Percentiles rank a stretch among this genome's conserved stretches.
Evolutionary conservation across 2,797 vertebrate species (phyloP).

Genomic region (Hippopotamyrus pictus): DNA sequence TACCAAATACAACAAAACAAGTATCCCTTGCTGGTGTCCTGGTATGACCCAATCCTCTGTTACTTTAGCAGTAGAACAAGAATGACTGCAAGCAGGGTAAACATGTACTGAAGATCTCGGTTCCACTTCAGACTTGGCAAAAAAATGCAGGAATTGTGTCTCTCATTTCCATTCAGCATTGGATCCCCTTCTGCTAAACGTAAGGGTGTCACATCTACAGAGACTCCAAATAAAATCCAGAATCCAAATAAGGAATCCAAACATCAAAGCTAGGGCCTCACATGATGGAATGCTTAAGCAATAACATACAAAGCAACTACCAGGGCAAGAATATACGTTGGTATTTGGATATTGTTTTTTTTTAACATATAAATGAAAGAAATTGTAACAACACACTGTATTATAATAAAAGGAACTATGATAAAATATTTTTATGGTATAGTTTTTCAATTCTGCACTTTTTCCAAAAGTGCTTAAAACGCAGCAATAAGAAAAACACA

Average conservation of each 20-base stretch:
- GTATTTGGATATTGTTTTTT: not conserved
- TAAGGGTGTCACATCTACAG: slow-evolving; percentile 1
- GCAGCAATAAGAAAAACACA: not conserved
- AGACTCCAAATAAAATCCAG: not conserved
- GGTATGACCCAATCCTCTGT: slow-evolving; percentile 62
- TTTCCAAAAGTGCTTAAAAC: not conserved
- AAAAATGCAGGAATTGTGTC: slow-evolving; percentile 37
- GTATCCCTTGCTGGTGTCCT: slow-evolving; percentile 54
- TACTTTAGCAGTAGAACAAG: slow-evolving; percentile 52
- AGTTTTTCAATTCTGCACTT: not conserved
- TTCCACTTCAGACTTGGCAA: slow-evolving; percentile 51
- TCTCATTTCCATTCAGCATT: slow-evolving; percentile 32
- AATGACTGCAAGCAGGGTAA: slow-evolving; percentile 59
- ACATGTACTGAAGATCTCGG: slow-evolving; percentile 57
- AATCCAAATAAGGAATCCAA: not conserved
- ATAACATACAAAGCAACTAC: not conserved
- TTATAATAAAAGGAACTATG: not conserved
- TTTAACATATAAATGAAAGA: not conserved
- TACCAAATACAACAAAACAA: slow-evolving; percentile 50
- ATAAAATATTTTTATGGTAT: not conserved
- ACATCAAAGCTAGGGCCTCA: not conserved
- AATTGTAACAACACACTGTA: not conserved
- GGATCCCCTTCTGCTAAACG: slow-evolving; percentile 17
- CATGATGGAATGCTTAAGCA: not conserved
- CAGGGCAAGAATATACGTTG: not conserved